These are phyloP conservation scores for Dicaeum eximium DNA, from an alignment of 2,113 vertebrate species.

Conservation along the genomic window DNA sequence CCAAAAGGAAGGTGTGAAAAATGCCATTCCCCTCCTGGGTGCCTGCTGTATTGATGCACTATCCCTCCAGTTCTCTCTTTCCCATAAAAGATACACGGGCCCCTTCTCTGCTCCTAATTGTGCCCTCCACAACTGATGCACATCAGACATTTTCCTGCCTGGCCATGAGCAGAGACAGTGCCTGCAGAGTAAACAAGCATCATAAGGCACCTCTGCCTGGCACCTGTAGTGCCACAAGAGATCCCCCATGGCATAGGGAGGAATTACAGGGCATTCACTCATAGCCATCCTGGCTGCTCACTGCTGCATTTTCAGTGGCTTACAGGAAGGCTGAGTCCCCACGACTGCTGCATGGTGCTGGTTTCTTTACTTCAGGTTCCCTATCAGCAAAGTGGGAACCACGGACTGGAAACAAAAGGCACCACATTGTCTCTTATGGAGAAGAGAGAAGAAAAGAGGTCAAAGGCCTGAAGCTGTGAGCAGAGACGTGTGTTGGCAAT, in stretches of 20 bases:
- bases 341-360: accelerated
- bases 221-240: not conserved
- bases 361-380: not conserved
- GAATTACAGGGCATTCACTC: not conserved
- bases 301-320: not conserved
- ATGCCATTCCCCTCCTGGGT: not conserved
- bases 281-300: not conserved
- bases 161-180: not conserved
- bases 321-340: not conserved
- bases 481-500: not conserved
- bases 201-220: not conserved
- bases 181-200: not conserved
- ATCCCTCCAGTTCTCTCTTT: not conserved
- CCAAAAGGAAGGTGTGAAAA: not conserved
- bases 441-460: not conserved
- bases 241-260: not conserved
- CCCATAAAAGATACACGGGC: not conserved
- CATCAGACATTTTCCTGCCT: not conserved
- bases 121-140: not conserved
- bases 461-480: not conserved
- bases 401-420: not conserved
- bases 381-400: not conserved
- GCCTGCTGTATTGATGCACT: not conserved
- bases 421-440: not conserved
- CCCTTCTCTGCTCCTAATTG: not conserved